Percentiles rank a stretch among this genome's conserved stretches.
These are phyloP conservation scores for Aplidium turbinatum DNA, from an alignment of 23 tunicate genomes.

Conservation along the genomic window DNA sequence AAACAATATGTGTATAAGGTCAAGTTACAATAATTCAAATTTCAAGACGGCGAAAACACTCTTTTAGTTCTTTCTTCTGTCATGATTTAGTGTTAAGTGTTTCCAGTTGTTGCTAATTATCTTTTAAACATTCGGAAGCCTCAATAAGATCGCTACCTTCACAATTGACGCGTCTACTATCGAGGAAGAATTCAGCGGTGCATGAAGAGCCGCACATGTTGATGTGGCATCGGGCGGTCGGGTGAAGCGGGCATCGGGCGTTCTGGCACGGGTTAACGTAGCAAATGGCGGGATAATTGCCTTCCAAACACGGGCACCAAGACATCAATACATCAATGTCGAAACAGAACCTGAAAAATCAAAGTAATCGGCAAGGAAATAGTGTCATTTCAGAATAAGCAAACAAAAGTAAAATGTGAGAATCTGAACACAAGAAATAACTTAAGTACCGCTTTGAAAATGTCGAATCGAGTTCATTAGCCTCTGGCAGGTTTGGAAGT, in stretches of 20 bases:
- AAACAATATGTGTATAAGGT: no score
- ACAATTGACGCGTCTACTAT: constrained; percentile 81
- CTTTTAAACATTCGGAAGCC: no score
- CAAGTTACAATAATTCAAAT: no score
- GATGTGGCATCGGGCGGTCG: constrained; percentile 65
- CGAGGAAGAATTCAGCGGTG: constrained; percentile 60
- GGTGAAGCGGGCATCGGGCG: constrained; percentile 63
- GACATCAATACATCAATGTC: constrained; percentile 79
- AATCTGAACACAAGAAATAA: no score
- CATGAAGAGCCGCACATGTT: constrained; percentile 72
- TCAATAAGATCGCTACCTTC: constrained; percentile 43
- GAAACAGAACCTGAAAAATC: constrained; percentile 69
- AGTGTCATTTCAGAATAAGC: no score
- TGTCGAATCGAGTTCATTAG: background rate
- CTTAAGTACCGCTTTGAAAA: constrained; percentile 8
- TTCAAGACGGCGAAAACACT: no score
- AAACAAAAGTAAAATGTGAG: no score
- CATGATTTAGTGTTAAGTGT: no score
- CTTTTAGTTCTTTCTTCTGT: no score
- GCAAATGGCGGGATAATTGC: constrained; percentile 67
- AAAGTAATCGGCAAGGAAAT: no score
- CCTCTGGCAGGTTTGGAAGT: constrained; percentile 1
- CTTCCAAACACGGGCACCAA: constrained; percentile 92
- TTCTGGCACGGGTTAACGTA: constrained; percentile 72
- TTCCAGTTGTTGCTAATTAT: no score